Percentiles rank a stretch among this genome's conserved stretches.
Conservation (phyloP, 2,113 vertebrate genomes). For the Lagopus muta region DNA sequence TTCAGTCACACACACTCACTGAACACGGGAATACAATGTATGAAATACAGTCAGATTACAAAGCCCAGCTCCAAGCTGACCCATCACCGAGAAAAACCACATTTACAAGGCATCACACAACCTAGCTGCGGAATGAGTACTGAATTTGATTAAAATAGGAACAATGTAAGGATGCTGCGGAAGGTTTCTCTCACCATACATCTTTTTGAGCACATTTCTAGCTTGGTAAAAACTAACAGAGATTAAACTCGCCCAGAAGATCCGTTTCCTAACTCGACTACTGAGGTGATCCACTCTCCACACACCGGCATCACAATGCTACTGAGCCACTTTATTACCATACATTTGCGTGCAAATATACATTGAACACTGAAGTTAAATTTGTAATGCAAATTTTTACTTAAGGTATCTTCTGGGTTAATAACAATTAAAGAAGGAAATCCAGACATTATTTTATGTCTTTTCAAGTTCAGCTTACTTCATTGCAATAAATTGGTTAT, state of each 20-base stretch:
- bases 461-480: conserved; percentile 62
- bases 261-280: conserved; percentile 8
- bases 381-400: conserved; percentile 63
- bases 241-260: neutral
- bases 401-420: conserved; percentile 61
- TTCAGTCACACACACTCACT: neutral
- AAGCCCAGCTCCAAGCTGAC: neutral
- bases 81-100: neutral
- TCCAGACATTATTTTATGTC: conserved; percentile 47
- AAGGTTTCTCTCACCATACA: conserved; percentile 26
- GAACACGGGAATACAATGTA: neutral
- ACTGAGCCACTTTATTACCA: neutral
- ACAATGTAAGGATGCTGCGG: conserved; percentile 44
- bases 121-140: conserved; percentile 1
- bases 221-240: conserved; percentile 23
- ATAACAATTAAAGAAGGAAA: conserved; percentile 31
- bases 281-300: neutral
- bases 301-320: conserved; percentile 32
- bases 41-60: neutral
- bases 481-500: conserved; percentile 46
- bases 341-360: conserved; percentile 16
- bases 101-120: conserved; percentile 18
- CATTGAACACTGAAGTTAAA: conserved; percentile 42
- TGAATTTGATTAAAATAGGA: conserved; percentile 49
- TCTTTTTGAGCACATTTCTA: conserved; percentile 33